Base-by-base conservation (phyloP, 64 coral and sea anemone genomes). In the Stichodactyla mertensii region DNA sequence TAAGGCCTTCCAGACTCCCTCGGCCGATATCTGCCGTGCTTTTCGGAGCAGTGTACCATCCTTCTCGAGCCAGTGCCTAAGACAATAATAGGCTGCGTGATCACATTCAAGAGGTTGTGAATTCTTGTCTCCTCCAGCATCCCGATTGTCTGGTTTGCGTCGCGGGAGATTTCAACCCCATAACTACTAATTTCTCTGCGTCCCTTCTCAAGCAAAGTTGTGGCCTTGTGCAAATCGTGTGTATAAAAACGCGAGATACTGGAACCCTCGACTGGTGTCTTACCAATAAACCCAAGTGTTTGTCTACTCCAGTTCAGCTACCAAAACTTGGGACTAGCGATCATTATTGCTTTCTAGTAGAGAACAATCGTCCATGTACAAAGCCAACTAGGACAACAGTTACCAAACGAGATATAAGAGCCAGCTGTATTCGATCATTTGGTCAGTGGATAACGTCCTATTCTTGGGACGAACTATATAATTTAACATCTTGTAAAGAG, bases 141-240 rank as follows among this genome's bases (percentile, higher is more conserved):
- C 83, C 89, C 59, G 89, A 91, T 58, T 81, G 78, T 16, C 77
- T 91, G 22, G 71, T 91, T 55, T 80, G 70, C 24, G 52, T 91
- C 27, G 79, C 31, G 22, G 89, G 83, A 57, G 77, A 26, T 89
- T 89, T 89, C 77, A 89, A 90, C 57, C 88, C 88, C 45, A 55
- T 82, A 61, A 77, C 81, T 71, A 90, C 88, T 84, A 85, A 85
- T 31, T 83, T 92, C 18, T 92, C 85, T 24, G 26, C 18, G 24
- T 80, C 61, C 24, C 64, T 51, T 74, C 58, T 92, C 80, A 87
- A 92, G 61, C 78, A 16, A n/a, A n/a, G n/a, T 52, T 69, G 77
- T 77, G 85, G 90, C n/a, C 85, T 83, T 57, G 83, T 62, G 23
- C 90, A 92, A 87, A 92, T 92, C 55, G 86, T 92, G 23, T 83